Evolutionary conservation across 1,140 invertebrate genomes (phyloP).

Genomic region (Nasonia longicornis): DNA sequence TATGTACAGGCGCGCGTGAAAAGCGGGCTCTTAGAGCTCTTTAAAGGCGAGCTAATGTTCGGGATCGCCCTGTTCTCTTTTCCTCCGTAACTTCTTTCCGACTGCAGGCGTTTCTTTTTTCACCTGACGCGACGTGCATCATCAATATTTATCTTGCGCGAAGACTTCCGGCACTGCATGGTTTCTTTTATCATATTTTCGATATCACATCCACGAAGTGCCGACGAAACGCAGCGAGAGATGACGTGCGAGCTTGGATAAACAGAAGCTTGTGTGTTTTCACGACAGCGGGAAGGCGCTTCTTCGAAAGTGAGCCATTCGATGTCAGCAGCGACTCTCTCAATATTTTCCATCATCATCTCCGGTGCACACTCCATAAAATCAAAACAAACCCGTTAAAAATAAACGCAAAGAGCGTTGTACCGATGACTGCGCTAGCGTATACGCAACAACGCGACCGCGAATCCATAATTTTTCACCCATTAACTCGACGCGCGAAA

Average conservation of each 20-base stretch:
- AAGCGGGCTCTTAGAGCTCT: neutral
- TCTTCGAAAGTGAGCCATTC: neutral
- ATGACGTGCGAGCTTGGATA: too few relatives aligned
- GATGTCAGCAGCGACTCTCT: neutral
- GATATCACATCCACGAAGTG: neutral
- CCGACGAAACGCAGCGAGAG: neutral
- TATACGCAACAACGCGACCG: neutral
- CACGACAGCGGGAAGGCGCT: too few relatives aligned
- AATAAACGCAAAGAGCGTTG: neutral
- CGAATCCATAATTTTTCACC: slow-evolving; percentile 1
- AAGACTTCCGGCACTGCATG: neutral
- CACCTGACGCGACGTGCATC: neutral
- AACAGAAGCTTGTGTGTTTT: too few relatives aligned
- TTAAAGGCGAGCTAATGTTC: neutral
- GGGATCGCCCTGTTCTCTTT: neutral
- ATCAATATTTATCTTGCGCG: neutral
- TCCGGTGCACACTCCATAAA: too few relatives aligned
- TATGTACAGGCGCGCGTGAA: neutral
- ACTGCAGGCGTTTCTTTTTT: neutral
- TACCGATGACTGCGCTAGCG: neutral
- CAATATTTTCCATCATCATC: too few relatives aligned
- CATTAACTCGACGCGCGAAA: neutral
- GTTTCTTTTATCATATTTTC: neutral
- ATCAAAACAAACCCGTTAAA: neutral
- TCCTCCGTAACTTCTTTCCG: neutral